These are phyloP conservation scores for Apis mellifera DNA, from an alignment of 1,140 invertebrate species.

Conservation along the genomic window DNA sequence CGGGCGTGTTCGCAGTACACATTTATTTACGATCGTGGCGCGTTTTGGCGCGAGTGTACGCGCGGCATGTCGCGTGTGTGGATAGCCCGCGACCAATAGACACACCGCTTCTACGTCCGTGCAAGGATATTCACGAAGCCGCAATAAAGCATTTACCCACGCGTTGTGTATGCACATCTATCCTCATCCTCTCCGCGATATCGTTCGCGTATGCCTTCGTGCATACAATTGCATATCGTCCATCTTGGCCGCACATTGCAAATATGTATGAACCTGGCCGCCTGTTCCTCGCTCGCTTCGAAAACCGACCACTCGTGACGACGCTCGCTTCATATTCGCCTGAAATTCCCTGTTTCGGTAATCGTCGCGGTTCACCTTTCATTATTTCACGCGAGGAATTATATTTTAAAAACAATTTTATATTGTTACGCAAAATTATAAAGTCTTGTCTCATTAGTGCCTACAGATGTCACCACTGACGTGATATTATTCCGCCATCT, in stretches of 20 bases:
- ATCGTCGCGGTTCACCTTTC: not conserved
- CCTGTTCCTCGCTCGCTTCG: conserved; percentile 19
- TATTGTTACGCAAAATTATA: no score
- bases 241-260: conserved; percentile 56
- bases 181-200: conserved; percentile 55
- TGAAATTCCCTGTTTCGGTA: not conserved
- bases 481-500: no score
- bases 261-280: conserved; percentile 58
- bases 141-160: conserved; percentile 77
- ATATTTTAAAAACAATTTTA: no score
- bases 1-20: conserved; percentile 18
- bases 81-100: conserved; percentile 54
- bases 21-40: conserved; percentile 55
- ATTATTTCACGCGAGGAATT: no score
- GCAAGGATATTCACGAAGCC: conserved; percentile 55
- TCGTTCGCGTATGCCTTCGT: conserved; percentile 58
- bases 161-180: conserved; percentile 67
- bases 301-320: conserved; percentile 31
- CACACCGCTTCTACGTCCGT: conserved; percentile 26
- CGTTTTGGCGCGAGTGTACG: conserved; percentile 41
- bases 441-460: no score
- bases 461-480: no score
- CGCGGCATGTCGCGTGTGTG: conserved; percentile 45
- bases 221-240: conserved; percentile 64
- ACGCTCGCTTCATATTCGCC: conserved; percentile 32